Evolutionary conservation across 2,113 vertebrate species (phyloP), one percentile per base, ranked within the genome.

Genomic region (Sceloporus undulatus): DNA sequence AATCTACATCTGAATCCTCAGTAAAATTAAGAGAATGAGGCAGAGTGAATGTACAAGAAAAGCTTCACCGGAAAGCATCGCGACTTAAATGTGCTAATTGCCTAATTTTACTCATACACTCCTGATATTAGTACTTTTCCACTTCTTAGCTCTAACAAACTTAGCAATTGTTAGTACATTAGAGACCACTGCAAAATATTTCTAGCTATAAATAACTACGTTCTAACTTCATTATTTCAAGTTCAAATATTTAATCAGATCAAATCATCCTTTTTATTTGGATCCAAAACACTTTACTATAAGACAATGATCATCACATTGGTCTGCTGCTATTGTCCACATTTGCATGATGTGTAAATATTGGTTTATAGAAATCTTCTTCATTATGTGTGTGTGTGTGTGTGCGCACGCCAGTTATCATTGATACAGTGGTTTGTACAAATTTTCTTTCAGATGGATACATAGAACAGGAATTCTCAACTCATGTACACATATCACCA

Each of bases 71-170:
- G 19, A 65, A 21, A 65, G 48, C 62, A 65, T 48, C 48, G 5
- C 89, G 75, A 93, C 14, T 40, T 76, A 76, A 76, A 11, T 23
- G 40, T 48, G 21, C 75, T 76, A 21, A 40, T 76, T 48, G 18
- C 21, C 21, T 40, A 18, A 21, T 9, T 48, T 77, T 40, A 21
- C 42, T 77, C 75, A 48, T 48, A 5, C 14, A 77, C 8, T 40
- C 38, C 21, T 77, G 23, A 77, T 48, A 54, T 2, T 29, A 1
- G 29, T 48, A 16, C 4, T 80, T 80, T 62, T 13, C 54, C 29
- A n/a, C 6, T n/a, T 59, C 52, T 80, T 79, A 76, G 7, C 3
- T 40, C 48, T 42, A 76, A 76, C 71, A n/a, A 74, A n/a, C 14
- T 74, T 16, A 7, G n/a, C 48, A 48, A 7, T 48, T 48, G 48